phyloP scores from a whole-genome alignment of 2,113 vertebrate genomes.

The Ictalurus punctatus region DNA sequence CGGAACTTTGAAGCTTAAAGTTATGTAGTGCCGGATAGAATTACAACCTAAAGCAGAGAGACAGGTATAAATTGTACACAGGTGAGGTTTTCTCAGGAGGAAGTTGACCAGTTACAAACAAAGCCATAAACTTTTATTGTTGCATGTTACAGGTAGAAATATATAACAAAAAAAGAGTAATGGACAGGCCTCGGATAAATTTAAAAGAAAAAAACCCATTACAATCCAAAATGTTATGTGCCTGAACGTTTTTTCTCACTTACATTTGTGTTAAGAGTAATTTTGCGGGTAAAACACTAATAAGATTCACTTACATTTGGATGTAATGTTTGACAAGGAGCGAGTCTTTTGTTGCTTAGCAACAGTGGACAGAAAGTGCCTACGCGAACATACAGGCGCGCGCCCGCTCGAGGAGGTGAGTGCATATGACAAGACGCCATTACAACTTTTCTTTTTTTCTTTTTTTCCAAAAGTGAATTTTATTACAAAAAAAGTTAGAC shows the following conservation, averaged over 20 bases:
- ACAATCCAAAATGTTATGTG: neutral
- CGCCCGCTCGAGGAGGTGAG: neutral
- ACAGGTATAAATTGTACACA: neutral
- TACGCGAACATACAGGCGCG: neutral
- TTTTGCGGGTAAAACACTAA: neutral
- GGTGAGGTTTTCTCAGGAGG: neutral
- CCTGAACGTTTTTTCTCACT: neutral
- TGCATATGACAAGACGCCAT: neutral
- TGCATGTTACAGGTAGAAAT: neutral
- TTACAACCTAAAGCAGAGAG: neutral
- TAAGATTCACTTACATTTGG: neutral
- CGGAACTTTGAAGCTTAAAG: neutral
- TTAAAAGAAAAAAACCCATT: neutral
- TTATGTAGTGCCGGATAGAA: neutral
- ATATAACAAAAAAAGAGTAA: neutral
- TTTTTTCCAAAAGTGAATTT: neutral
- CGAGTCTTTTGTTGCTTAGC: neutral
- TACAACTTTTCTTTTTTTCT: neutral
- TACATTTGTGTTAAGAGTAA: neutral
- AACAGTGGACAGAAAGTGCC: neutral
- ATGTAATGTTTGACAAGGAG: neutral
- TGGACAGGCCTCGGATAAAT: neutral
- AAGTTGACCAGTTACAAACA: neutral
- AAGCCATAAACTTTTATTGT: neutral
- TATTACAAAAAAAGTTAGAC: slow-evolving; percentile 6